Base-by-base conservation (phyloP, 2,797 vertebrate species). In the Helicolenus hilgendorfi region DNA sequence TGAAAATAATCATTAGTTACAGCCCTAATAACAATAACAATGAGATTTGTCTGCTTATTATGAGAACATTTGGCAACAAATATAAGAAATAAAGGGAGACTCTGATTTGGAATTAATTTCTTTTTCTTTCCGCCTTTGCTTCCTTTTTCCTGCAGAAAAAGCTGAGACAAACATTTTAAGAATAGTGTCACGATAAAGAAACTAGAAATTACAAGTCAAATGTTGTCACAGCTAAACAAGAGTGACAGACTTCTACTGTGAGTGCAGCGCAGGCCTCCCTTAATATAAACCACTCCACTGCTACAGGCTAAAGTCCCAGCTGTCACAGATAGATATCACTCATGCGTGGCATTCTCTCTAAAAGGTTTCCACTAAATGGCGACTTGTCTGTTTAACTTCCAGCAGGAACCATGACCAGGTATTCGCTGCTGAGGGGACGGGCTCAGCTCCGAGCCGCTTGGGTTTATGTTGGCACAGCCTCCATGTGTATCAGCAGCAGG, bases 261-360 rank as follows among this genome's bases (percentile, higher is more conserved):
- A 83, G 72, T 84, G 63, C 71, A 76, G 71, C 24, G 58, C 58
- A 84, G 85, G 75, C 79, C 86, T 84, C 62, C 35, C 76, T 83
- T 95, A 92, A 94, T 91, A 72, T 70, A 87, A 94, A 94, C 86
- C 93, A 92, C 80, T 74, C 89, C 56, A 62, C 84, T 77, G 93
- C 94, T 89, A 83, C 91, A 72, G 92, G 93, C 87, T 63, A 64
- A 63, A 75, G 79, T 72, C 87, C 94, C 80, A 88, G 92, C 87
- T 92, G 92, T 95, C 93, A 94, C 89, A 93, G 91, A 95, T 92
- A 94, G 85, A 70, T 90, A 94, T 96, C 94, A 89, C 77, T 93
- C 88, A 91, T 85, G 83, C 93, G 26, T 91, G 86, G 85, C 92
- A 84, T 93, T 90, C 88, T 88, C 91, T 90, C 90, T 94, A 92